These are phyloP conservation scores for Drosophila sp. DNA, from an alignment of 1,140 invertebrate genomes.

Conservation along the genomic window DNA sequence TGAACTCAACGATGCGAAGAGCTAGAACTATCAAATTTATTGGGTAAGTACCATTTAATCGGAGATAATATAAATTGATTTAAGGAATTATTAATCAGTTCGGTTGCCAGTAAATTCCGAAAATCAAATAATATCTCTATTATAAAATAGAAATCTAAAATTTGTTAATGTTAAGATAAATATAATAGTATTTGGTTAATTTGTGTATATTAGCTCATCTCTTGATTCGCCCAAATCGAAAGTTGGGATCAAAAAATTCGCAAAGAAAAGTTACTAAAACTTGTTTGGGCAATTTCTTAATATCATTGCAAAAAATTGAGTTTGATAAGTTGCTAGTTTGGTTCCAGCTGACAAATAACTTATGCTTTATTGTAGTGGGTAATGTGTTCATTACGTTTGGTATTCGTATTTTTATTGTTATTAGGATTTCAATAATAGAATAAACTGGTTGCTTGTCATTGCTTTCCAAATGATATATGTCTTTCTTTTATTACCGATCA, in stretches of 20 bases:
- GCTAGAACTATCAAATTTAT: neutral
- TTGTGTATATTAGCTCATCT: constrained; percentile 6
- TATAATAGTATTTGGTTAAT: neutral
- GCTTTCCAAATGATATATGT: constrained; percentile 65
- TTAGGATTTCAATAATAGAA: neutral
- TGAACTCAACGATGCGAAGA: neutral
- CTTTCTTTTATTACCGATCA: constrained; percentile 38
- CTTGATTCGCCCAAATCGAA: constrained; percentile 15
- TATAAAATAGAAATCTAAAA: too few species aligned
- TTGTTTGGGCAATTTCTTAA: constrained; percentile 68
- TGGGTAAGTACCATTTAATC: neutral
- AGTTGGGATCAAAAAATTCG: constrained; percentile 10
- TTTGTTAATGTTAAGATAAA: too few species aligned
- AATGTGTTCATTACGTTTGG: constrained; percentile 73
- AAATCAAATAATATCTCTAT: too few species aligned
- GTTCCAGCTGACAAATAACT: constrained; percentile 67
- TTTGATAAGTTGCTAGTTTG: constrained; percentile 61
- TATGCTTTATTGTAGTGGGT: constrained; percentile 66
- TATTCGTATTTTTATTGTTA: constrained; percentile 30
- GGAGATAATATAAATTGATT: too few species aligned
- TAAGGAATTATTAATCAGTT: too few species aligned
- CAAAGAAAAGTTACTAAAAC: constrained; percentile 67
- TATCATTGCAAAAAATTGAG: constrained; percentile 25
- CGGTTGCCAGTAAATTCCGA: too few species aligned
- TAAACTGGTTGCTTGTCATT: constrained; percentile 61